phyloP scores from a whole-genome alignment of 2,113 vertebrate genomes.

The Salvelinus sp. region DNA sequence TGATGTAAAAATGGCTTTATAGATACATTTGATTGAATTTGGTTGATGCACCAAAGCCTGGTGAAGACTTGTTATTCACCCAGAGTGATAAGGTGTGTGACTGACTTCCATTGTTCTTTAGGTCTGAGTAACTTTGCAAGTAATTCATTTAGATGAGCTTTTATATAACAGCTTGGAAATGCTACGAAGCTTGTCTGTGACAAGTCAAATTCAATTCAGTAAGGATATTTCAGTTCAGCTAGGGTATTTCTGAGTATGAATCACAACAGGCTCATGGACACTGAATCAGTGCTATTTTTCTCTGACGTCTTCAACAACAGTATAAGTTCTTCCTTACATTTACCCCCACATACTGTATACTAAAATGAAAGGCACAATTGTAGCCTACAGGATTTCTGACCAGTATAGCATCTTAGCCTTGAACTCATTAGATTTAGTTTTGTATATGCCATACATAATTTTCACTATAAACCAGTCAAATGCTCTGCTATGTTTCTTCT shows the following conservation, averaged over 20 bases:
- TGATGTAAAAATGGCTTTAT: no score
- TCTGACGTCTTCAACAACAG: conserved; percentile 3
- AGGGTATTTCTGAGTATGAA: conserved; percentile 13
- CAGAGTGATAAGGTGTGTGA: conserved; percentile 32
- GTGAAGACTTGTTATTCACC: neutral
- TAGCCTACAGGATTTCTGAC: neutral
- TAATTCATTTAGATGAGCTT: conserved; percentile 28
- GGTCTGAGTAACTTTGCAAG: conserved; percentile 12
- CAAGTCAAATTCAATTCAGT: conserved; percentile 8
- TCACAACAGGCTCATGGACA: conserved; percentile 10
- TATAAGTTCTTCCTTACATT: neutral
- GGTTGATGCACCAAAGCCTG: neutral
- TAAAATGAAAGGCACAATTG: neutral
- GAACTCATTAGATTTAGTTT: neutral
- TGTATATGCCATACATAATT: neutral
- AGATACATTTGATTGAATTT: no score
- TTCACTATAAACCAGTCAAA: neutral
- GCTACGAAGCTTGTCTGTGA: conserved; percentile 23
- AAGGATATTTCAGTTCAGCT: neutral
- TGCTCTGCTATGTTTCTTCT: neutral
- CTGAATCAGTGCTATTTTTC: neutral
- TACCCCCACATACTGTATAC: neutral
- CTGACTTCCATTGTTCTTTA: neutral
- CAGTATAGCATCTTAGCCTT: neutral
- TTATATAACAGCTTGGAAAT: conserved; percentile 43